Percentiles rank a stretch among this genome's conserved stretches.
phyloP scores from a whole-genome alignment of 2,797 vertebrate genomes.

The Danio choprae region DNA sequence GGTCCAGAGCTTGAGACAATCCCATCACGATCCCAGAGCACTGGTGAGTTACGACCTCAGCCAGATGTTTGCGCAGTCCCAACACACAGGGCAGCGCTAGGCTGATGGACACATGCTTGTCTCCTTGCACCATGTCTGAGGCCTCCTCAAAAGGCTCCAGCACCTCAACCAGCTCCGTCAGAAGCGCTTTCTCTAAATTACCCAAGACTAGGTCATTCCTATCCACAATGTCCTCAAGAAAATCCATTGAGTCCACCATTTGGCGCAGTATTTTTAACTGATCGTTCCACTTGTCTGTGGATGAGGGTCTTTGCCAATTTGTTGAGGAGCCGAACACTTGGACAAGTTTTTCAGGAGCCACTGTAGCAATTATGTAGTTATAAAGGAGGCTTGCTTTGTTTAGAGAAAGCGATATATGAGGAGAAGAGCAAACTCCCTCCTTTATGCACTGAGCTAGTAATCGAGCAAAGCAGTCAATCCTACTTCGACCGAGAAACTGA shows the following conservation, averaged over 20 bases:
- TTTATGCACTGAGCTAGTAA: slow-evolving; percentile 77
- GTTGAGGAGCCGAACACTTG: slow-evolving; percentile 74
- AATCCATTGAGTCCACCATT: slow-evolving; percentile 80
- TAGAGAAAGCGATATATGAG: slow-evolving; percentile 74
- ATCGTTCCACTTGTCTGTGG: slow-evolving; percentile 72
- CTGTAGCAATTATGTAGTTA: slow-evolving; percentile 80
- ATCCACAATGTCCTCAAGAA: slow-evolving; percentile 81
- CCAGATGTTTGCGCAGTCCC: slow-evolving; percentile 83
- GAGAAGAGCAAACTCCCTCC: slow-evolving; percentile 75
- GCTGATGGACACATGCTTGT: slow-evolving; percentile 80
- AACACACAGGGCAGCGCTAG: slow-evolving; percentile 82
- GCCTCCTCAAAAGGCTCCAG: slow-evolving; percentile 84
- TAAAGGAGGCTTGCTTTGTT: slow-evolving; percentile 80
- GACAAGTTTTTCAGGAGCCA: slow-evolving; percentile 80
- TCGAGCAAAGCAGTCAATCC: slow-evolving; percentile 81
- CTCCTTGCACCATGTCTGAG: slow-evolving; percentile 82
- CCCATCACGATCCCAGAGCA: slow-evolving; percentile 74
- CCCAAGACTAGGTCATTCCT: slow-evolving; percentile 74
- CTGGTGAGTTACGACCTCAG: slow-evolving; percentile 76
- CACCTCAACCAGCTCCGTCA: slow-evolving; percentile 79
- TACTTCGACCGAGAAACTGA: slow-evolving; percentile 73
- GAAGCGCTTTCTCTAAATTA: slow-evolving; percentile 72
- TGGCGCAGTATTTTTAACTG: slow-evolving; percentile 81
- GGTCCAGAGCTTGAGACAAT: slow-evolving; percentile 78
- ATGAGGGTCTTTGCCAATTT: slow-evolving; percentile 55